These are phyloP conservation scores for Mirounga angustirostris DNA, from an alignment of 2,113 vertebrate species.

Conservation along the genomic window DNA sequence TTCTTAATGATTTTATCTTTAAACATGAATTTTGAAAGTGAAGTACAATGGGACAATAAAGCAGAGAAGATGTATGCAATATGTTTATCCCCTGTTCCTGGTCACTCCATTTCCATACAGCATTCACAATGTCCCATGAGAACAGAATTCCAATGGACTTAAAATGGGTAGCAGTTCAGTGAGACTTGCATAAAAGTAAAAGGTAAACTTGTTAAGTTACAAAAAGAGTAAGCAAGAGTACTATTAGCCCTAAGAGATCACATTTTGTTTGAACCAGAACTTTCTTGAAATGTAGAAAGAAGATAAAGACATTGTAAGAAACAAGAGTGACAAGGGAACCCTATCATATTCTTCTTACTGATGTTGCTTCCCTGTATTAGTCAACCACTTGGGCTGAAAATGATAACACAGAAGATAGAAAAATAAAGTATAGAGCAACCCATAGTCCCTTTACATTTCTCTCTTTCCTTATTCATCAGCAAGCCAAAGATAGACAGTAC, in stretches of 20 bases:
- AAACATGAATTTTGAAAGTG: background rate
- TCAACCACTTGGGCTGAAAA: background rate
- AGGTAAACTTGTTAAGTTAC: background rate
- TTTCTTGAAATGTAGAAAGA: background rate
- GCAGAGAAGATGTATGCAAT: background rate
- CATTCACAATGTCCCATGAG: background rate
- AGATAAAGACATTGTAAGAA: background rate
- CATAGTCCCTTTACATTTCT: background rate
- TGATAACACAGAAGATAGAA: background rate
- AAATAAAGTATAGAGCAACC: background rate
- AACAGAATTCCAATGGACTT: background rate
- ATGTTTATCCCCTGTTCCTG: background rate
- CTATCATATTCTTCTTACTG: background rate
- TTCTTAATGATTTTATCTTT: slow-evolving; percentile 25
- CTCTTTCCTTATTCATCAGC: background rate
- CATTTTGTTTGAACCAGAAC: background rate
- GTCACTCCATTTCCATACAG: background rate
- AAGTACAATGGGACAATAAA: background rate
- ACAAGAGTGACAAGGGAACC: background rate
- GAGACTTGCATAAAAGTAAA: background rate
- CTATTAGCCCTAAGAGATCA: background rate
- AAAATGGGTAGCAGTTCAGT: background rate
- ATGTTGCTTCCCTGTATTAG: background rate
- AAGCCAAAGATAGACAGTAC: background rate
- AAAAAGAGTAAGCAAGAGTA: background rate